Base-by-base conservation (phyloP, 2,888 invertebrate species). In the Drosophila ezoana region DNA sequence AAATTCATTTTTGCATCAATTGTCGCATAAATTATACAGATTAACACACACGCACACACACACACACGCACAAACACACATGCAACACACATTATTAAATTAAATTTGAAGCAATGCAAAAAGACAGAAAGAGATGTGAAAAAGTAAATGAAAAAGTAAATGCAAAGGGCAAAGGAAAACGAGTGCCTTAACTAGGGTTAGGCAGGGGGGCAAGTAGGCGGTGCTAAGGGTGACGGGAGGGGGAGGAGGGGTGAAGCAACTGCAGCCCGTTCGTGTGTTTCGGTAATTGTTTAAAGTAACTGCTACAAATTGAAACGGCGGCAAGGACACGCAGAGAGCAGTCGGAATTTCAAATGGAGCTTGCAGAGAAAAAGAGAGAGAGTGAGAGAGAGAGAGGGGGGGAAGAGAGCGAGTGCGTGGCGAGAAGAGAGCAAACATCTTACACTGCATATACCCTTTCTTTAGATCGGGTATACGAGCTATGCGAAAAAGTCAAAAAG, bases 1-100 rank as follows among this genome's bases (percentile, higher is more conserved):
- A 76, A 87, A 76, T 77, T 72, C 76, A 85, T 74, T 82, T 81
- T 76, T 79, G 75, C 80, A 70, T 74, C 84, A 84, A 86, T 87
- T 87, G 87, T 80, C 76, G 87, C 87, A 87, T 87, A 84, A 87
- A 87, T 84, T 81, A 81, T 81, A 78, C 80, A 84, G 81, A 83
- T 86, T 83, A 85, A 76, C 80, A 82, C 11, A 40, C 48, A 18
- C 43, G 48, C 14, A 62, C 43, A 51, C 33, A 43, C 18, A 32
- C 49, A 18, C 20, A 35, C 11, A 37, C 38, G 14, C 8, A 11
- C 14, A 37, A 6, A 35, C 14, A 40, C 37, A 43, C 43, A 49
- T 43, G 40, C n/a, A 35, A 16, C 23, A 18, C 47, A 45, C 48
- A 64, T 49, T 60, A 72, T 72, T 67, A 66, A 83, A 77, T 82